Percentiles rank a stretch among this genome's conserved stretches.
Evolutionary conservation across 1,140 invertebrate species (phyloP).

Genomic region (Tetragonula clypearis): DNA sequence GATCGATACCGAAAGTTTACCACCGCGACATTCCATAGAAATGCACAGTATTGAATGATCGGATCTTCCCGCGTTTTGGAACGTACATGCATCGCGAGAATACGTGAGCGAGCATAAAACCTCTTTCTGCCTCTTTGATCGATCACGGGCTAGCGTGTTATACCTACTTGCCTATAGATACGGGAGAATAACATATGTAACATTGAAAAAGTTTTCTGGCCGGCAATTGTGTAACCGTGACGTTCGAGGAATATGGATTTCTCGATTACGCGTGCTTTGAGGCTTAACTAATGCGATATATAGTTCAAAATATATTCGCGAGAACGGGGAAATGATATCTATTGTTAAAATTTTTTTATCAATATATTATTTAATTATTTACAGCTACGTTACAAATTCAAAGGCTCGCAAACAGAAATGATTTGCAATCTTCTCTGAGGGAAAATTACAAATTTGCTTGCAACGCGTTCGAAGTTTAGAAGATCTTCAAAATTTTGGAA

Average conservation of each 20-base stretch:
- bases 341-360: neutral
- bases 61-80: neutral
- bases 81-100: neutral
- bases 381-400: too few relatives aligned
- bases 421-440: too few relatives aligned
- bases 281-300: neutral
- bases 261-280: neutral
- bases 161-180: neutral
- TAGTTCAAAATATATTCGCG: neutral
- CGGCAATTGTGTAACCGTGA: neutral
- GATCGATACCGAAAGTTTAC: neutral
- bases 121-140: neutral
- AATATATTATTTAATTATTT: too few relatives aligned
- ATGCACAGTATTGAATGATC: constrained; percentile 4
- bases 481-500: too few relatives aligned
- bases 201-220: constrained; percentile 3
- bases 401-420: too few relatives aligned
- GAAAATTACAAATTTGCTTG: too few relatives aligned
- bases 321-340: neutral
- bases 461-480: too few relatives aligned
- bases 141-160: neutral
- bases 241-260: neutral
- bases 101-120: neutral
- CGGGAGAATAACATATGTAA: neutral
- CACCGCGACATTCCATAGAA: neutral